Evolutionary conservation across 2,797 vertebrate species (phyloP).

Genomic region (Synanceia verrucosa): DNA sequence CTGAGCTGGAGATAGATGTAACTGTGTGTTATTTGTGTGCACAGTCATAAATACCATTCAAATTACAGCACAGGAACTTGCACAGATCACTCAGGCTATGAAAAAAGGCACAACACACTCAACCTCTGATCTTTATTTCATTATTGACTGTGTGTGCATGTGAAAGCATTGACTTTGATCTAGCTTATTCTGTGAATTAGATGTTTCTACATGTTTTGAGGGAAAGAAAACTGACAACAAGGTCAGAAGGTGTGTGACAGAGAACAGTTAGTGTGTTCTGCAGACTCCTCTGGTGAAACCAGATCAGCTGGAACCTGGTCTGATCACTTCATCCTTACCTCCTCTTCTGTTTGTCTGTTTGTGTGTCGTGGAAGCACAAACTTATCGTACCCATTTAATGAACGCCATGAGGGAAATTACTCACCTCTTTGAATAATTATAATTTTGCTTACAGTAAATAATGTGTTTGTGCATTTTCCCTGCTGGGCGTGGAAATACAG

Average conservation of each 20-base stretch:
- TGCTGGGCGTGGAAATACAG: background rate
- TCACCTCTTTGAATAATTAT: background rate
- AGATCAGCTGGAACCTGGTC: constrained; percentile 36
- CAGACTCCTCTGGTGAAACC: constrained; percentile 51
- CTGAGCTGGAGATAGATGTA: constrained; percentile 41
- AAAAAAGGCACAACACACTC: constrained; percentile 60
- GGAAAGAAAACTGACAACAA: background rate
- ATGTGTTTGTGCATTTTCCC: background rate
- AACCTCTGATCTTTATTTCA: constrained; percentile 56
- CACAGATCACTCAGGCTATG: constrained; percentile 50
- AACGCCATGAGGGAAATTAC: background rate
- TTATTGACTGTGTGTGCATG: background rate
- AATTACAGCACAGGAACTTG: constrained; percentile 58
- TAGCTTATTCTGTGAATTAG: background rate
- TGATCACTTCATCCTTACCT: background rate
- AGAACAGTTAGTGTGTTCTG: constrained; percentile 51
- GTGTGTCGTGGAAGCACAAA: no score
- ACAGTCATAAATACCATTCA: constrained; percentile 65
- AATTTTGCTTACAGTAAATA: background rate
- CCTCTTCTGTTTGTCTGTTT: no score
- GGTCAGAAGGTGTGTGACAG: background rate
- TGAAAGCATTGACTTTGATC: background rate
- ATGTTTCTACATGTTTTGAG: background rate
- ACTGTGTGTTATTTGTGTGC: constrained; percentile 28
- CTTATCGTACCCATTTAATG: background rate